Evolutionary conservation across 2,113 vertebrate genomes (phyloP).

Genomic region (Rousettus leschenaultii): DNA sequence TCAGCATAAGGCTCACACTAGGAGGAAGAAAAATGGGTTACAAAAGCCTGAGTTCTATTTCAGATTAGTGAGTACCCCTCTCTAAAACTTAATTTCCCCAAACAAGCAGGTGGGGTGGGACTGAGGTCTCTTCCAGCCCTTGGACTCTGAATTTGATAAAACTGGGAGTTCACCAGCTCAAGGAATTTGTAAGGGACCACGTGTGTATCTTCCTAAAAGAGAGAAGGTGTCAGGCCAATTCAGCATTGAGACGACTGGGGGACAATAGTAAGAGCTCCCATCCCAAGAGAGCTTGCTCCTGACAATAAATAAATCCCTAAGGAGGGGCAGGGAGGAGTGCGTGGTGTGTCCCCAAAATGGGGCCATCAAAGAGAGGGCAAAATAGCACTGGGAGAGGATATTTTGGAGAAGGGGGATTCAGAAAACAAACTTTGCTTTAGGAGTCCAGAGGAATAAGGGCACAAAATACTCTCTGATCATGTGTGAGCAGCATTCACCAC

Average conservation of each 20-base stretch:
- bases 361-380: background rate
- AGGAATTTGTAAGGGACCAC: background rate
- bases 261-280: background rate
- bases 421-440: background rate
- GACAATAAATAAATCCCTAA: background rate
- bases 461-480: background rate
- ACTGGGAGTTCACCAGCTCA: background rate
- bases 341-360: background rate
- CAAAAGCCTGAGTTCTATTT: background rate
- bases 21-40: background rate
- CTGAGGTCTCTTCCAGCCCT: background rate
- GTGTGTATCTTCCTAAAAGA: fast-evolving
- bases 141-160: background rate
- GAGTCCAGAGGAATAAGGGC: background rate
- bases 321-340: fast-evolving
- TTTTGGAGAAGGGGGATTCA: background rate
- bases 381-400: background rate
- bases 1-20: background rate
- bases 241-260: fast-evolving
- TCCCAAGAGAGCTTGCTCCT: background rate
- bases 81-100: background rate
- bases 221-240: background rate
- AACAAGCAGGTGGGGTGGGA: background rate
- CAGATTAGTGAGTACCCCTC: background rate
- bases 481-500: background rate